These are phyloP conservation scores for Phylloscopus trochiloides DNA, from an alignment of 2,113 vertebrate genomes.

Conservation along the genomic window DNA sequence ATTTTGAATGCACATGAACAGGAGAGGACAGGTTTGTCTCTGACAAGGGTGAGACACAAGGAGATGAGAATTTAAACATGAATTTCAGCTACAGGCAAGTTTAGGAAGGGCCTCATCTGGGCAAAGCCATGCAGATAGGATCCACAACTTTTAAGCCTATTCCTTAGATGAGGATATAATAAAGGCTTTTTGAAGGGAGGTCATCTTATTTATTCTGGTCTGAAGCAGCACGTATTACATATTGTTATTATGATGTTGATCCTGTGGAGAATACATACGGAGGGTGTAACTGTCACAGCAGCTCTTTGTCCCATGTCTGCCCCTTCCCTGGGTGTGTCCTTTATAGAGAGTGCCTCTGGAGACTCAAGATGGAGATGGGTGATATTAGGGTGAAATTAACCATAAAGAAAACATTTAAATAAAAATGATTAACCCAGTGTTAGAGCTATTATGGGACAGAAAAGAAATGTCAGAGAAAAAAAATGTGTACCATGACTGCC, in stretches of 20 bases:
- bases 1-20: neutral
- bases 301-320: neutral
- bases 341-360: neutral
- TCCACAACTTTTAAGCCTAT: neutral
- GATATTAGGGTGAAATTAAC: slow-evolving; percentile 64
- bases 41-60: neutral
- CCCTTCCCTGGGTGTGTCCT: neutral
- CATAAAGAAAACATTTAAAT: slow-evolving; percentile 63
- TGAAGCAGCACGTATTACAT: neutral
- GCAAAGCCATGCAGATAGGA: neutral
- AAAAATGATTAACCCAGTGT: slow-evolving; percentile 60
- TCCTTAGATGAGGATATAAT: neutral
- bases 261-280: neutral
- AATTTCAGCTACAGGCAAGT: neutral
- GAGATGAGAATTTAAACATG: neutral
- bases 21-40: neutral
- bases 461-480: slow-evolving; percentile 68
- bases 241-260: neutral
- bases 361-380: neutral
- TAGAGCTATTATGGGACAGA: slow-evolving; percentile 60
- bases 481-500: slow-evolving; percentile 44
- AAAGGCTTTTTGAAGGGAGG: neutral
- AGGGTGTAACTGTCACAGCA: neutral
- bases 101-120: neutral
- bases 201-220: neutral